These are phyloP conservation scores for Lycodopsis pacificus DNA, from an alignment of 2,797 vertebrate species.

Conservation along the genomic window DNA sequence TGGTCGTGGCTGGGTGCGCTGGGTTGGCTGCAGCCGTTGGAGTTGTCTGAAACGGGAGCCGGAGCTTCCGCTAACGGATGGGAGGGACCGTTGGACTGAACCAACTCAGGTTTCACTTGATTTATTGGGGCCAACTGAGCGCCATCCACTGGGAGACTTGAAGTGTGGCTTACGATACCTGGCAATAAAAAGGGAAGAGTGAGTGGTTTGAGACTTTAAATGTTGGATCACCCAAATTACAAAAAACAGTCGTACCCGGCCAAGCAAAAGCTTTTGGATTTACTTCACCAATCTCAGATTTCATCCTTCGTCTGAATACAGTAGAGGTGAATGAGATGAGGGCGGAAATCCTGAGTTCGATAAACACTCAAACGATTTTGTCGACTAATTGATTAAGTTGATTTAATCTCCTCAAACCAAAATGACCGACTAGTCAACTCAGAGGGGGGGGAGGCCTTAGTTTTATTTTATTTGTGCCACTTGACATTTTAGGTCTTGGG, in stretches of 20 bases:
- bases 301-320: background rate
- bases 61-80: conserved; percentile 45
- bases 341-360: too few relatives aligned
- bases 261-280: too few relatives aligned
- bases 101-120: conserved; percentile 81
- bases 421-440: too few relatives aligned
- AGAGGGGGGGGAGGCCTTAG: too few relatives aligned
- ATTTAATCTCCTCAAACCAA: too few relatives aligned
- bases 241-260: background rate
- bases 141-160: conserved; percentile 68
- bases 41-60: conserved; percentile 81
- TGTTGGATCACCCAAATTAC: background rate
- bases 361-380: too few relatives aligned
- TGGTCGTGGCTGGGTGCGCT: conserved; percentile 78
- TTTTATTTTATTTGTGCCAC: too few relatives aligned
- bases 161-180: conserved; percentile 87
- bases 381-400: too few relatives aligned
- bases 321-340: too few relatives aligned
- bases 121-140: conserved; percentile 64
- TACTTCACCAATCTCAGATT: background rate
- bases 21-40: conserved; percentile 87
- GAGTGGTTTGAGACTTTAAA: background rate
- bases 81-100: conserved; percentile 88
- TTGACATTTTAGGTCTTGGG: background rate
- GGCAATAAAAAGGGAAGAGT: background rate